These are phyloP conservation scores for Trisateles emortualis DNA, from an alignment of 2,888 invertebrate species.

Conservation along the genomic window DNA sequence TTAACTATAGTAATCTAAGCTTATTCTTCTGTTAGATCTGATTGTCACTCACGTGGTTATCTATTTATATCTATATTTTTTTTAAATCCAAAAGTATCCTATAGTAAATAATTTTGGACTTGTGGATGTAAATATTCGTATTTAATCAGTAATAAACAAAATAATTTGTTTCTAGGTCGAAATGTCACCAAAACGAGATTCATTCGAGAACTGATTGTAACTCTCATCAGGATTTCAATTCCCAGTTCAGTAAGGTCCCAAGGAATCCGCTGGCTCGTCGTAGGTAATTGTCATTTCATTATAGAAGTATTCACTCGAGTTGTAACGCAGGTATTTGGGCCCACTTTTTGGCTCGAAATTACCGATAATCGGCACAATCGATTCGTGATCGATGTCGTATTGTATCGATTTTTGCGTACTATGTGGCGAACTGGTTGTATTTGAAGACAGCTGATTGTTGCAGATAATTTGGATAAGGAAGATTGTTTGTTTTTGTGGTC, in stretches of 20 bases:
- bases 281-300: slow-evolving; percentile 85
- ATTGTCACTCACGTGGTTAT: too few relatives aligned
- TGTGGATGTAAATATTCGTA: too few relatives aligned
- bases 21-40: too few relatives aligned
- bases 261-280: slow-evolving; percentile 67
- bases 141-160: too few relatives aligned
- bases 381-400: slow-evolving; percentile 69
- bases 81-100: too few relatives aligned
- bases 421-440: slow-evolving; percentile 26
- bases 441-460: slow-evolving; percentile 12
- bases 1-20: too few relatives aligned
- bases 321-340: slow-evolving; percentile 62
- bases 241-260: slow-evolving; percentile 58
- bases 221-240: slow-evolving; percentile 51
- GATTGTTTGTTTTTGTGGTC: not conserved
- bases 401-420: slow-evolving; percentile 51
- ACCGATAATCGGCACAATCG: slow-evolving; percentile 79
- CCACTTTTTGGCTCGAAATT: slow-evolving; percentile 78
- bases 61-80: too few relatives aligned
- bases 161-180: too few relatives aligned
- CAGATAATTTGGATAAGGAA: slow-evolving; percentile 3
- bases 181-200: slow-evolving; percentile 12
- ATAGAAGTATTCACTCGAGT: slow-evolving; percentile 77
- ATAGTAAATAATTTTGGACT: too few relatives aligned
- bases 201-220: slow-evolving; percentile 55